phyloP scores from a whole-genome alignment of 2,113 vertebrate genomes.

The Xerus inauris region DNA sequence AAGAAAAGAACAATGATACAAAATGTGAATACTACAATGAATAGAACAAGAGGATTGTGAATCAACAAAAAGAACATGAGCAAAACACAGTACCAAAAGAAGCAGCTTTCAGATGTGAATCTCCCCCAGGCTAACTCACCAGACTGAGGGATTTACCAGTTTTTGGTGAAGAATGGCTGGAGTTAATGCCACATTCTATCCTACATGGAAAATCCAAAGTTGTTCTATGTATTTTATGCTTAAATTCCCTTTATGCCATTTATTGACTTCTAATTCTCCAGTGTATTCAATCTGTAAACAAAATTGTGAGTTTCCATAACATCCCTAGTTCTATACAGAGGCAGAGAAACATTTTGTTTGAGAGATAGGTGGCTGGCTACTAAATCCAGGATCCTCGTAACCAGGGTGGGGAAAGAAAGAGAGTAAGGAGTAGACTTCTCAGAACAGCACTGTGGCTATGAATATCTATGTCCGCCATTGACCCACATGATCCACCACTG shows the following conservation, averaged over 20 bases:
- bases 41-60: not conserved
- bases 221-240: not conserved
- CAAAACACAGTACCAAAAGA: not conserved
- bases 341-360: not conserved
- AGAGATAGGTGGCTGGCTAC: not conserved
- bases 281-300: not conserved
- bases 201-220: not conserved
- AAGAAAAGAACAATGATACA: slow-evolving; percentile 9
- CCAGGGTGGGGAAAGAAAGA: not conserved
- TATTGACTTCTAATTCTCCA: not conserved
- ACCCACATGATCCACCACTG: not conserved
- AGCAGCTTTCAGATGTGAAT: not conserved
- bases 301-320: not conserved
- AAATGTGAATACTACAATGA: not conserved
- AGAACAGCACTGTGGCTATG: accelerated
- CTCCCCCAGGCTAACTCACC: not conserved
- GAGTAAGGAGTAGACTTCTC: not conserved
- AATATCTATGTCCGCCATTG: not conserved
- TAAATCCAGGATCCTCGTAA: not conserved
- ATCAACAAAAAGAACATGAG: not conserved
- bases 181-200: not conserved
- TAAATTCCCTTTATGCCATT: not conserved
- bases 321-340: not conserved
- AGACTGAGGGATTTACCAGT: no score
- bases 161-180: not conserved